These are phyloP conservation scores for Mesochorus sp. DNA, from an alignment of 2,888 invertebrate species.

Conservation along the genomic window DNA sequence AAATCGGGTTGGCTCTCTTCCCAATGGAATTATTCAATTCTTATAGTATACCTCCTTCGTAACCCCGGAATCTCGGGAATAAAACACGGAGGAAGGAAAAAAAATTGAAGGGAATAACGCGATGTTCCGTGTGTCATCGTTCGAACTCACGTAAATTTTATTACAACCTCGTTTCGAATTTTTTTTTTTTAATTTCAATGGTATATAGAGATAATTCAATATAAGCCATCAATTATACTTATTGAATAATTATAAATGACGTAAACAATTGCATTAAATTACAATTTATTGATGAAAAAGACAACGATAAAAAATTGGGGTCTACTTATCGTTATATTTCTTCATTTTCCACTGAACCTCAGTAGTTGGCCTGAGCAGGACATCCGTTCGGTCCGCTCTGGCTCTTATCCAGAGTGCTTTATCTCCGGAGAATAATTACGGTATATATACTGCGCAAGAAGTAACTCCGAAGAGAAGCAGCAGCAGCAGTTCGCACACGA, in stretches of 20 bases:
- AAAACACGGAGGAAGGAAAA: neutral
- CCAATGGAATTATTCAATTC: constrained; percentile 52
- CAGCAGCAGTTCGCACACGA: constrained; percentile 32
- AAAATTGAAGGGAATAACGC: too few species aligned
- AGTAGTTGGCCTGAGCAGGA: constrained; percentile 44
- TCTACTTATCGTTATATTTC: neutral
- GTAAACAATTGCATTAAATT: too few species aligned
- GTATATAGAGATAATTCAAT: too few species aligned
- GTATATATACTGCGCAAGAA: neutral
- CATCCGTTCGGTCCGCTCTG: constrained; percentile 34
- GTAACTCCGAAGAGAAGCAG: constrained; percentile 13
- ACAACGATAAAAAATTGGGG: too few species aligned
- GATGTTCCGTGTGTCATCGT: too few species aligned
- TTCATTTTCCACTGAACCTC: constrained; percentile 17
- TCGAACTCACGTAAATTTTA: too few species aligned
- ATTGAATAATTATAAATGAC: too few species aligned
- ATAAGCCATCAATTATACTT: too few species aligned
- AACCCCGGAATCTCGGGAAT: neutral
- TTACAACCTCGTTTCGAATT: too few species aligned
- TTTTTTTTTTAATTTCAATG: too few species aligned
- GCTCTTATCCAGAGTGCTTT: constrained; percentile 43
- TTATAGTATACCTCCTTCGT: neutral
- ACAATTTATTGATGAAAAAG: too few species aligned
- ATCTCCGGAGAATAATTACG: constrained; percentile 57
- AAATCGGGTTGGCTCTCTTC: constrained; percentile 25